phyloP scores from a whole-genome alignment of 2,113 vertebrate species.

The Lucifuga dentata region DNA sequence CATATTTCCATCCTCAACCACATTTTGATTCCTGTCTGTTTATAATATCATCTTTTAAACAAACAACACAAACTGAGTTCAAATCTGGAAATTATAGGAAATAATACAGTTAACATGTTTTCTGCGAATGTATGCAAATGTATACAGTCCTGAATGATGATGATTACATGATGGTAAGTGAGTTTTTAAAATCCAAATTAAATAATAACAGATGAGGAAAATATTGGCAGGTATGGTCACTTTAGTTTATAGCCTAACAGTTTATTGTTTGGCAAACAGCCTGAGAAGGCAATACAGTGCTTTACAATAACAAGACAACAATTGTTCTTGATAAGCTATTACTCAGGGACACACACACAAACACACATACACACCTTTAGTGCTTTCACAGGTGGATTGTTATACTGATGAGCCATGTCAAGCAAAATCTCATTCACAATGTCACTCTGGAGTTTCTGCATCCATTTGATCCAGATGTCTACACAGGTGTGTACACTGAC shows the following conservation, averaged over 20 bases:
- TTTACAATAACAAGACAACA: conserved; percentile 54
- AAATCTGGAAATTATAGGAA: conserved; percentile 7
- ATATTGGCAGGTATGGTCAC: conserved; percentile 22
- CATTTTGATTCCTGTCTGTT: background rate
- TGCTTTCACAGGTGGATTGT: conserved; percentile 52
- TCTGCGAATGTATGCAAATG: background rate
- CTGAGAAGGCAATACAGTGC: conserved; percentile 41
- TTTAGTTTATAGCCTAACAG: conserved; percentile 38
- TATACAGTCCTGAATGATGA: background rate
- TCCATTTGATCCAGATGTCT: conserved; percentile 23
- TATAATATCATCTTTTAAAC: conserved; percentile 6
- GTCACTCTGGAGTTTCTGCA: conserved; percentile 7
- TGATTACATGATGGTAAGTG: conserved; percentile 19
- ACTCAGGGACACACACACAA: conserved; percentile 14
- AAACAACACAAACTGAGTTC: conserved; percentile 7
- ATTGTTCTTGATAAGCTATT: conserved; percentile 46
- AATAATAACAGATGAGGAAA: conserved; percentile 43
- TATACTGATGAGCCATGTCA: conserved; percentile 38
- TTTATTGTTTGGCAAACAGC: conserved; percentile 48
- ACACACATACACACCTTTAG: background rate
- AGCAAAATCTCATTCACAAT: conserved; percentile 6
- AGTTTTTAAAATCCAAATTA: conserved; percentile 34
- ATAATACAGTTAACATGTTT: conserved; percentile 4
- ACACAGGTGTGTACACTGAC: conserved; percentile 2
- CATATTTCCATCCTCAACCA: background rate